Evolutionary conservation across 2,888 invertebrate genomes (phyloP).

Genomic region (Thyatira batis): DNA sequence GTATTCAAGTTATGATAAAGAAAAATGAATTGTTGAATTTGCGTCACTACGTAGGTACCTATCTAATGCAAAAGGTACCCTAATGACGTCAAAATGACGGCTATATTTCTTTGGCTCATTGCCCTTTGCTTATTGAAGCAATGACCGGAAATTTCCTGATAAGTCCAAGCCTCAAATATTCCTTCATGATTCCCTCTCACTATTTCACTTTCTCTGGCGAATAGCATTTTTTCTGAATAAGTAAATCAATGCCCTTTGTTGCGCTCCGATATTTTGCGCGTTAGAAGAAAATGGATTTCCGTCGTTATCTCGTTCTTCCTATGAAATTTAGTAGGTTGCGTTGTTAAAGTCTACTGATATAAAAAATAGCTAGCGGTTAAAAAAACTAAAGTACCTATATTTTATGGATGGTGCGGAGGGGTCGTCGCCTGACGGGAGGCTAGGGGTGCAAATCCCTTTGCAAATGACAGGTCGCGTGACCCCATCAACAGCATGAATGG

Average conservation of each 20-base stretch:
- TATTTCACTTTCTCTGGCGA: constrained; percentile 42
- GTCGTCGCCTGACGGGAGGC: constrained; percentile 54
- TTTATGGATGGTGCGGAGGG: constrained; percentile 37
- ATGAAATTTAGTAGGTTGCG: constrained; percentile 8
- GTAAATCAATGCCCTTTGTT: constrained; percentile 48
- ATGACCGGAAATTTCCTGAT: constrained; percentile 68
- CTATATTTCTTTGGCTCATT: constrained; percentile 49
- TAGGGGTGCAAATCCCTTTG: constrained; percentile 65
- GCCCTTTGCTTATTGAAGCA: constrained; percentile 53
- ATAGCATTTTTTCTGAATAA: constrained; percentile 42
- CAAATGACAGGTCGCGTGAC: constrained; percentile 69
- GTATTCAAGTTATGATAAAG: neutral
- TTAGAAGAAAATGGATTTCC: constrained; percentile 31
- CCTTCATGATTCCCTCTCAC: constrained; percentile 40
- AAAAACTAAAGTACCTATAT: constrained; percentile 46
- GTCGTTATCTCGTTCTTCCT: constrained; percentile 26
- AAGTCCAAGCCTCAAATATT: constrained; percentile 60
- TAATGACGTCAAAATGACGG: constrained; percentile 49
- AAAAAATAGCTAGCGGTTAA: constrained; percentile 20
- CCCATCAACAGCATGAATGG: constrained; percentile 38
- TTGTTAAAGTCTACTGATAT: constrained; percentile 27
- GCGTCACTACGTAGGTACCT: neutral
- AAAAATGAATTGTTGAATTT: neutral
- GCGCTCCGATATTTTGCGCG: constrained; percentile 36
- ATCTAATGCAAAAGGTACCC: constrained; percentile 17